A percentile compares a stretch with the other conserved stretches of the same genome.
Conservation (phyloP, 2,113 vertebrate species). For the Baryphthengus martii region DNA sequence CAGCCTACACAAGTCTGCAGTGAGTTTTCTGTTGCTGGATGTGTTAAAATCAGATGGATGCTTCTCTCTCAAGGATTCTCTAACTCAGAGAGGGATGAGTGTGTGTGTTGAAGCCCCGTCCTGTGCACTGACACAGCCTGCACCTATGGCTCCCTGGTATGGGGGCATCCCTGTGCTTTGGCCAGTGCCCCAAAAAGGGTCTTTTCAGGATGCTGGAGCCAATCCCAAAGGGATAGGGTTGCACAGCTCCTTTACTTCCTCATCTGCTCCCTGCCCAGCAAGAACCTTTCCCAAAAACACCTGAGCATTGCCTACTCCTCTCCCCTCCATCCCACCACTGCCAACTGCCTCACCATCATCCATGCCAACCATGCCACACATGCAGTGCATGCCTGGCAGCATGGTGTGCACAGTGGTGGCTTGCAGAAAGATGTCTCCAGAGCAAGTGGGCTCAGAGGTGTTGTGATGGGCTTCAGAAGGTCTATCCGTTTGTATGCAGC, state of each 20-base stretch:
- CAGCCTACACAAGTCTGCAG: not conserved
- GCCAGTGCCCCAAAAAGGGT: not conserved
- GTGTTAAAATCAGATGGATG: not conserved
- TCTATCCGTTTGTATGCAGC: not conserved
- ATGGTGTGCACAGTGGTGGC: accelerated
- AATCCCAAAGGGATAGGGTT: not conserved
- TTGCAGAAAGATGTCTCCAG: not conserved
- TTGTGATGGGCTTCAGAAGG: not conserved
- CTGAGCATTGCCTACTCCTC: not conserved
- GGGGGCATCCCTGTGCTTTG: not conserved
- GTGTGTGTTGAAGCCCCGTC: not conserved
- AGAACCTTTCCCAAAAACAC: not conserved
- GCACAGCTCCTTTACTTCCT: not conserved
- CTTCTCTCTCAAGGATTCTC: not conserved
- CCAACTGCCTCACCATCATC: not conserved
- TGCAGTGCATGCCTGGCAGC: not conserved
- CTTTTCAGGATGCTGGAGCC: not conserved
- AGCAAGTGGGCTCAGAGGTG: not conserved
- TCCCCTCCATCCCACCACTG: not conserved
- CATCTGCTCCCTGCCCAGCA: not conserved
- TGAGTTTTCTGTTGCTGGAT: not conserved
- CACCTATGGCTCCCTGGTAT: not conserved
- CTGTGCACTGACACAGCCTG: not conserved
- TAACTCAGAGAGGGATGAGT: too few species aligned
- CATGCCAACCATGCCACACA: accelerated